Conservation (phyloP, 1,140 invertebrate genomes). For the Brachionus angularis region DNA sequence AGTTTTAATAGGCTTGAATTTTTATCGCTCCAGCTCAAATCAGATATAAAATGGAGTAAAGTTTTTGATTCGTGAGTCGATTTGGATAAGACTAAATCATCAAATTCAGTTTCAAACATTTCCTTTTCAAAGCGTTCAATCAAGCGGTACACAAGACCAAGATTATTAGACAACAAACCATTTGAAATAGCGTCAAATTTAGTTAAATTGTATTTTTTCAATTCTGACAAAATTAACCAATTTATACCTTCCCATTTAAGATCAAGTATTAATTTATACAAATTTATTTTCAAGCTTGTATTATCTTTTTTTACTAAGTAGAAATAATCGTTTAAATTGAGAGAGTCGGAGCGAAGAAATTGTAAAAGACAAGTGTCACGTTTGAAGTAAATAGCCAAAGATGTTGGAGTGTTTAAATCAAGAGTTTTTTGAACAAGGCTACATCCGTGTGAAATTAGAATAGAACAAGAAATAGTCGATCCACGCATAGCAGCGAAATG, state of each 20-base stretch:
- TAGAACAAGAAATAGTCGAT: conserved; percentile 59
- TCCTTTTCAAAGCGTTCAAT: neutral
- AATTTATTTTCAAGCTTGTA: neutral
- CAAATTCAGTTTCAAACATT: neutral
- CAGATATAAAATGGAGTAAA: too few relatives aligned
- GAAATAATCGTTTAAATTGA: neutral
- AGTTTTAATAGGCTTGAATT: too few relatives aligned
- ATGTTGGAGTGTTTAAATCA: neutral
- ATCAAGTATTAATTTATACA: neutral
- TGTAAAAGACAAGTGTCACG: neutral
- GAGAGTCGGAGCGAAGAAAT: neutral
- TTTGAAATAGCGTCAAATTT: conserved; percentile 18
- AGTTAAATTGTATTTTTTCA: neutral
- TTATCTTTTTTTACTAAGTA: neutral
- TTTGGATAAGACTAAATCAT: neutral
- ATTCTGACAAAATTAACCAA: conserved; percentile 1
- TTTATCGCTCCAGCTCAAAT: too few relatives aligned
- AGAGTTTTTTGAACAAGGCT: neutral
- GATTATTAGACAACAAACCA: neutral
- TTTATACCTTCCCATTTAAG: conserved; percentile 28
- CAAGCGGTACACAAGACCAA: neutral
- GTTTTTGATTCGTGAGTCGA: too few relatives aligned
- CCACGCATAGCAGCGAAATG: conserved; percentile 60
- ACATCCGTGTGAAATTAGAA: conserved; percentile 48
- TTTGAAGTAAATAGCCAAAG: conserved; percentile 35